Conservation (phyloP, 2,888 invertebrate species). For the Hirtodrosophila cameraria region DNA sequence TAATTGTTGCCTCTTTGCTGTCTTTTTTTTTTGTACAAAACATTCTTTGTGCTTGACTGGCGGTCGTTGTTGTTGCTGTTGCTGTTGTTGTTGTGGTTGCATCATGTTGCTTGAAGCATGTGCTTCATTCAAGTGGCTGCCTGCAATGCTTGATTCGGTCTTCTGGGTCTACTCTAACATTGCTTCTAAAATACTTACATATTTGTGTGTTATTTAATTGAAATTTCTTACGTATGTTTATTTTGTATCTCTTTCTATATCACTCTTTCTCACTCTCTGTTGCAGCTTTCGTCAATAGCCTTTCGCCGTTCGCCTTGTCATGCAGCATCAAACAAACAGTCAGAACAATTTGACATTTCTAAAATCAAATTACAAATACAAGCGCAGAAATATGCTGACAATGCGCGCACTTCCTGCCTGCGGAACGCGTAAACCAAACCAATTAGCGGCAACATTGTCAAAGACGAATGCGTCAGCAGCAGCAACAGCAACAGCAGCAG, state of each 20-base stretch:
- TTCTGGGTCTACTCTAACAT: slow-evolving; percentile 34
- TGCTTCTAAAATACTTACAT: slow-evolving; percentile 29
- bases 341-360: slow-evolving; percentile 80
- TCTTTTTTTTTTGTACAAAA: slow-evolving; percentile 47
- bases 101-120: slow-evolving; percentile 57
- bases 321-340: slow-evolving; percentile 61
- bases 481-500: slow-evolving; percentile 24
- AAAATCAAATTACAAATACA: slow-evolving; percentile 84
- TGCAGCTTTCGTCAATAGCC: slow-evolving; percentile 39
- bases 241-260: slow-evolving; percentile 14
- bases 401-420: slow-evolving; percentile 66
- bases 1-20: slow-evolving; percentile 76
- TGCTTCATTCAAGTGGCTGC: slow-evolving; percentile 59
- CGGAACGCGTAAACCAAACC: slow-evolving; percentile 55
- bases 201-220: slow-evolving; percentile 46
- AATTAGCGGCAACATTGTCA: slow-evolving; percentile 70
- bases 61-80: slow-evolving; percentile 14
- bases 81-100: slow-evolving; percentile 31
- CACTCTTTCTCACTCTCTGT: slow-evolving; percentile 11
- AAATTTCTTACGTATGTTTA: slow-evolving; percentile 23
- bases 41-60: slow-evolving; percentile 67
- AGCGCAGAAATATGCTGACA: slow-evolving; percentile 78
- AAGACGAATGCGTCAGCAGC: slow-evolving; percentile 50
- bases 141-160: slow-evolving; percentile 1
- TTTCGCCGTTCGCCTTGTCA: slow-evolving; percentile 36